Base-by-base conservation (phyloP, 2,113 vertebrate genomes). In the Enhydra lutris region DNA sequence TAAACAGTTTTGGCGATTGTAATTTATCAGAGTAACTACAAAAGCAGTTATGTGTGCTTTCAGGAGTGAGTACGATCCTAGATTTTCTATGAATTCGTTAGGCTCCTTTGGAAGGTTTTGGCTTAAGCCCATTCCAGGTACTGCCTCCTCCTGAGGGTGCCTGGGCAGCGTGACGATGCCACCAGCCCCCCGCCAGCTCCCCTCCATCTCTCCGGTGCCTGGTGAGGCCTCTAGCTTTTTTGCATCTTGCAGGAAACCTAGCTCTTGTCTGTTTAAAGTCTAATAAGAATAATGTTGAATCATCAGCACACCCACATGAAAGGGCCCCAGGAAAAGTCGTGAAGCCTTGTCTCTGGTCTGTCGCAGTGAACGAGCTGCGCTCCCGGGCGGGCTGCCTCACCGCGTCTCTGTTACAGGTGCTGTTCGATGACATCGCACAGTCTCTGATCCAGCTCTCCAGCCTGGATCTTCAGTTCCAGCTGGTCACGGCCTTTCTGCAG, bases 391-490 rank as follows among this genome's bases (percentile, higher is more conserved):
- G 65, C 74, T 17, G 3, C 93, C 83, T 29, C 0, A 2, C 20
- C 47, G 18, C 18, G 65, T 71, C 47, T 90, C 26, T 20, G 69
- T 92, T 47, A 45, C 98, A 99, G 99, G 99, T 99, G 50, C 94
- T 99, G 89, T 99, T 99, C 98, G 99, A 99, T 97, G 99, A 99
- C 93, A 99, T 99, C 0, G 99, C 99, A 0, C 98, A 98, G 0
- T 99, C 99, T 78, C 97, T 99, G 82, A 99, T 99, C 96, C 98
- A 93, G 36, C 98, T 99, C 50, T 98, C 98, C 57, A 98, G 98
- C 59, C 98, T 97, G 8, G 98, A 98, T 26, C 99, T 99, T 71
- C 99, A 98, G 13, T 97, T 98, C 74, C 98, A 98, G 89, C 98
- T 99, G 1, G 17, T 99, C 0, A 98, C 98, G 9, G 98, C 98